Conservation (phyloP, 2,888 invertebrate species). For the Branchellion lobata region DNA sequence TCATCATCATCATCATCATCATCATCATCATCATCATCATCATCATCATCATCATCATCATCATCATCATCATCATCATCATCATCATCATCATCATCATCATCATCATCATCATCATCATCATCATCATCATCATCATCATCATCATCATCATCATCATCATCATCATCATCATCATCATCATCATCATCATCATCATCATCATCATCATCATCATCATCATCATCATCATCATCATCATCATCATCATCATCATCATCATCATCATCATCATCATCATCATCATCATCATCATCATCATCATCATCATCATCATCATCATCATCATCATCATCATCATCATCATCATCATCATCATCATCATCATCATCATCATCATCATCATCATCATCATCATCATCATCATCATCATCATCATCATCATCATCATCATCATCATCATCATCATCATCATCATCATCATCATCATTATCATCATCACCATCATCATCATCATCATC, state of each 20-base stretch:
- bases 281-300: conserved; percentile 39
- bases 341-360: background rate
- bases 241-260: conserved; percentile 37
- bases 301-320: conserved; percentile 33
- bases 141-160: conserved; percentile 37
- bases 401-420: background rate
- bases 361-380: background rate
- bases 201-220: conserved; percentile 37
- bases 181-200: conserved; percentile 20
- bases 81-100: conserved; percentile 37
- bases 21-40: conserved; percentile 37
- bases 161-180: conserved; percentile 28
- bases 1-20: conserved; percentile 37
- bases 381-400: conserved; percentile 7
- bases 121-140: conserved; percentile 37
- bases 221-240: conserved; percentile 35
- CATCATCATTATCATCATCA: background rate
- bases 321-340: conserved; percentile 24
- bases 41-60: conserved; percentile 35
- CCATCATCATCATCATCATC: too few species aligned
- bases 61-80: conserved; percentile 37
- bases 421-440: background rate
- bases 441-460: conserved; percentile 3
- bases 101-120: conserved; percentile 35
- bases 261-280: conserved; percentile 40